Evolutionary conservation across 2,888 invertebrate species (phyloP).

Genomic region (Pristionchus arcanus): DNA sequence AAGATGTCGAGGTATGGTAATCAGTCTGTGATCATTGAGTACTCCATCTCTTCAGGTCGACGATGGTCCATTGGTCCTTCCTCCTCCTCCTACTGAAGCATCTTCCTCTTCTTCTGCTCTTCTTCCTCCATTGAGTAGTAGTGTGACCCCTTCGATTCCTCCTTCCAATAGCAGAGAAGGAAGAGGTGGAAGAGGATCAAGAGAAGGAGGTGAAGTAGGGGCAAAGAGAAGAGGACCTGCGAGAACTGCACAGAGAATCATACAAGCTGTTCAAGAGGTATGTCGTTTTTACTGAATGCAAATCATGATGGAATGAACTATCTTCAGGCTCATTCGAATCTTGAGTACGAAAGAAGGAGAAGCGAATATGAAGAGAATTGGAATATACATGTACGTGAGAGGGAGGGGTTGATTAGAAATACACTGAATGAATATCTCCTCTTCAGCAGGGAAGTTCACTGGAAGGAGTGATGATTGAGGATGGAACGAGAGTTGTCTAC

Average conservation of each 20-base stretch:
- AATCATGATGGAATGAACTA: background rate
- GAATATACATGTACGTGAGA: slow-evolving; percentile 3
- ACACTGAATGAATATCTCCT: background rate
- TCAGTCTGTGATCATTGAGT: background rate
- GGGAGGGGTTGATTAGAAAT: too few relatives aligned
- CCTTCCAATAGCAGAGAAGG: background rate
- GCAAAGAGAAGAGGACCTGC: background rate
- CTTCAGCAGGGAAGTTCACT: background rate
- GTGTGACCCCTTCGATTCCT: background rate
- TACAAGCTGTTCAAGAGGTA: slow-evolving; percentile 13
- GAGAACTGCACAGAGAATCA: slow-evolving; percentile 8
- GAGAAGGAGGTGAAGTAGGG: background rate
- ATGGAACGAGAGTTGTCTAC: slow-evolving; percentile 24
- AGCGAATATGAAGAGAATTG: slow-evolving; percentile 22
- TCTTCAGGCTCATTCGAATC: slow-evolving; percentile 33
- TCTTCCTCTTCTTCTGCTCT: background rate
- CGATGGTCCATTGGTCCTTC: background rate
- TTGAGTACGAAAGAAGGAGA: background rate
- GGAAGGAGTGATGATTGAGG: slow-evolving; percentile 25
- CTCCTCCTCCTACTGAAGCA: background rate
- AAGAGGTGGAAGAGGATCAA: background rate
- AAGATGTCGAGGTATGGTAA: slow-evolving; percentile 8
- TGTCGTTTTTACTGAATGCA: background rate
- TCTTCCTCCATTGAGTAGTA: background rate
- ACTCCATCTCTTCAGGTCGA: background rate